Evolutionary conservation across 1,140 invertebrate species (phyloP).

Genomic region (Diachasma alloeum): DNA sequence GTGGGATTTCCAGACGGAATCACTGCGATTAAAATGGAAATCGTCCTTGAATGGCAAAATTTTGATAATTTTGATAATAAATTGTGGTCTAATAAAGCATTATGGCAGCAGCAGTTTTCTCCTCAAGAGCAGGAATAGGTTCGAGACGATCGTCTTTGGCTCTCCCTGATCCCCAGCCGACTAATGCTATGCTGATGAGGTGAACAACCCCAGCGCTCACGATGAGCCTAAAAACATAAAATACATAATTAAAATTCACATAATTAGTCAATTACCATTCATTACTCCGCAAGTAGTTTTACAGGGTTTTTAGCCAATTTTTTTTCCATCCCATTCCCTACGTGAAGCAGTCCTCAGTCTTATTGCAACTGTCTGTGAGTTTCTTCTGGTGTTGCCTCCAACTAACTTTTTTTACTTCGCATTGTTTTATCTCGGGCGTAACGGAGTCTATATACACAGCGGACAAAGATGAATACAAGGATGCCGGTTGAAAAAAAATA

Average conservation of each 20-base stretch:
- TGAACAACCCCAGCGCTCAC: constrained; percentile 76
- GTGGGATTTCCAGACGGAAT: background rate
- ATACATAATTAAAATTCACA: constrained; percentile 2
- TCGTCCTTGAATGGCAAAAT: background rate
- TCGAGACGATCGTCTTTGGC: constrained; percentile 69
- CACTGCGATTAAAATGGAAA: background rate
- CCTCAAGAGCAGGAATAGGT: constrained; percentile 75
- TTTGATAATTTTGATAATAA: background rate
- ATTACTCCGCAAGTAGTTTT: background rate
- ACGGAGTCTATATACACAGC: background rate
- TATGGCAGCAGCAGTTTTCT: constrained; percentile 84
- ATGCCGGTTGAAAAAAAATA: background rate
- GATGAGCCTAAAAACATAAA: constrained; percentile 70
- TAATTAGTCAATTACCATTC: background rate
- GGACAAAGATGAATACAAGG: background rate
- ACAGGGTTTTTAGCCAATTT: background rate
- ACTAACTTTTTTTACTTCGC: constrained; percentile 12
- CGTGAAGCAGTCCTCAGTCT: background rate
- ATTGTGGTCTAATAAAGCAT: constrained; percentile 75
- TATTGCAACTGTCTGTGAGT: background rate
- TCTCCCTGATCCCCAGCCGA: constrained; percentile 77
- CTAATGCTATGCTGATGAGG: constrained; percentile 78
- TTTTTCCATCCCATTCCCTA: background rate
- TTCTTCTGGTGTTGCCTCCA: background rate
- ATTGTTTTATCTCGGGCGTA: constrained; percentile 16